Conservation (phyloP, 2,113 vertebrate genomes). For the Neodon shergylaensis region DNA sequence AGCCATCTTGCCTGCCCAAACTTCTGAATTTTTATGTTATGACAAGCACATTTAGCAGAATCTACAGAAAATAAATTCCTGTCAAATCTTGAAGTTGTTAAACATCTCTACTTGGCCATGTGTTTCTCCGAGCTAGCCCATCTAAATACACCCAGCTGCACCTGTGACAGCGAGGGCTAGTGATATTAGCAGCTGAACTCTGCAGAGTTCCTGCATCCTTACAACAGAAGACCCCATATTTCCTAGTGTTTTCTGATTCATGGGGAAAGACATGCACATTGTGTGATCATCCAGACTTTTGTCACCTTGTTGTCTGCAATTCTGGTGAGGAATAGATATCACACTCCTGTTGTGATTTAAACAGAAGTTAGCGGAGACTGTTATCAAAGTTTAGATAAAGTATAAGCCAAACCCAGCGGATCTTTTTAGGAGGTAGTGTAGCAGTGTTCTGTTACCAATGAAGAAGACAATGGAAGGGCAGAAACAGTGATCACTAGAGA, state of each 20-base stretch:
- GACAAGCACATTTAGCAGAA: neutral
- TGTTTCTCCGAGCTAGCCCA: neutral
- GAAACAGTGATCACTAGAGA: neutral
- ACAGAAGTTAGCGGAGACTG: neutral
- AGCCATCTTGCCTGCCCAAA: neutral
- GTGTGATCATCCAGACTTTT: neutral
- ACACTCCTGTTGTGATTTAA: neutral
- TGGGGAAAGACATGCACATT: neutral
- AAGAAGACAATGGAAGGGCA: neutral
- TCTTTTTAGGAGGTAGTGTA: neutral
- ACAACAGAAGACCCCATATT: neutral
- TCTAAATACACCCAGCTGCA: neutral
- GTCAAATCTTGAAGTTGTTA: neutral
- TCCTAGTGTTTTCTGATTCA: neutral
- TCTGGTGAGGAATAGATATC: neutral
- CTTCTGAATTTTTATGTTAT: neutral
- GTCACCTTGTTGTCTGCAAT: neutral
- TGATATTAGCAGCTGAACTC: neutral
- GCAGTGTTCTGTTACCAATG: neutral
- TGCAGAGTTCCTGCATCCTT: neutral
- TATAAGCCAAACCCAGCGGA: neutral
- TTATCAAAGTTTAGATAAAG: neutral
- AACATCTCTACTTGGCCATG: neutral
- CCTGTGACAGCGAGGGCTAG: neutral
- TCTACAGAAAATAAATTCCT: neutral